Conservation (phyloP, 2,797 vertebrate genomes). For the Nannoperca obscura region DNA sequence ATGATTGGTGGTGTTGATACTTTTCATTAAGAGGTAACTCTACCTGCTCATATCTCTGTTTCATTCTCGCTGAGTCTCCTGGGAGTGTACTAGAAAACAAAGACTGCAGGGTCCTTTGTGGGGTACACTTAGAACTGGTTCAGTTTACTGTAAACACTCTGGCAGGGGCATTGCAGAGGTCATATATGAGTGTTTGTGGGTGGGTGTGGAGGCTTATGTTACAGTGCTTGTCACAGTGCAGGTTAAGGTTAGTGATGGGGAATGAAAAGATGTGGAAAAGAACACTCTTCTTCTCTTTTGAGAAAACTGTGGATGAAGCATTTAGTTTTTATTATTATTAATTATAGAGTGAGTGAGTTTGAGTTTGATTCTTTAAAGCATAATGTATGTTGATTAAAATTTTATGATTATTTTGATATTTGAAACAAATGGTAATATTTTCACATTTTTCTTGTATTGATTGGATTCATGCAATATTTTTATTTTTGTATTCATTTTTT, state of each 20-base stretch:
- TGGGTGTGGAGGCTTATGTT: slow-evolving; percentile 61
- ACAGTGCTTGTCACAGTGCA: slow-evolving; percentile 33
- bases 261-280: slow-evolving; percentile 9
- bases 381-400: neutral
- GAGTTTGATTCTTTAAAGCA: neutral
- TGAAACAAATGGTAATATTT: too few relatives aligned
- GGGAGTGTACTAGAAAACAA: slow-evolving; percentile 68
- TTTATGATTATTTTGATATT: neutral
- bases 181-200: slow-evolving; percentile 65
- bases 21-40: slow-evolving; percentile 82
- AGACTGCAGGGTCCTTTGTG: slow-evolving; percentile 70
- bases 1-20: slow-evolving; percentile 79
- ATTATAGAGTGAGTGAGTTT: neutral
- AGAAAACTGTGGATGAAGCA: neutral
- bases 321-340: too few relatives aligned
- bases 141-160: slow-evolving; percentile 81
- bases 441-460: too few relatives aligned
- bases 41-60: slow-evolving; percentile 72
- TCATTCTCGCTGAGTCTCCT: slow-evolving; percentile 70
- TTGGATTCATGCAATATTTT: too few relatives aligned
- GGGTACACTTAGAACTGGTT: slow-evolving; percentile 66
- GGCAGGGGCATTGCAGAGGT: slow-evolving; percentile 72
- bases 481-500: too few relatives aligned
- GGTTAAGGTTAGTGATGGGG: slow-evolving; percentile 46
- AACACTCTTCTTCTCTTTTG: neutral